Evolutionary conservation across 2,113 vertebrate species (phyloP).

Genomic region (Barnardius zonarius): DNA sequence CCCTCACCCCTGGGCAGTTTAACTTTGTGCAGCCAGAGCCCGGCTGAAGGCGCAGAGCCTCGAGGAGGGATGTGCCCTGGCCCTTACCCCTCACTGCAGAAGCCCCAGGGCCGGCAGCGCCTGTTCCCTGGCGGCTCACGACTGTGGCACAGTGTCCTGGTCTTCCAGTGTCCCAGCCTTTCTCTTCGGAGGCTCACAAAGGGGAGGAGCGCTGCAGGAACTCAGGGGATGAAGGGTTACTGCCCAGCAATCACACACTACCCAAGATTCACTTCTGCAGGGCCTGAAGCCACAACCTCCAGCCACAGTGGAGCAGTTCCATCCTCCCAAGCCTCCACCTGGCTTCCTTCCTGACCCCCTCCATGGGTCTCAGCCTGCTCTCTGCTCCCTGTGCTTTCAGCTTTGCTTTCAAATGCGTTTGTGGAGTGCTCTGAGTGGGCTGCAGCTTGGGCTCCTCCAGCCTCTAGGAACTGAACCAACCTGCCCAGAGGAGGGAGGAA

Average conservation of each 20-base stretch:
- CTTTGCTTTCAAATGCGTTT: background rate
- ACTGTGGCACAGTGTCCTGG: background rate
- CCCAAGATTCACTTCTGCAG: background rate
- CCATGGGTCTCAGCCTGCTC: background rate
- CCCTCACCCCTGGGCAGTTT: background rate
- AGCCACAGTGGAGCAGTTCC: background rate
- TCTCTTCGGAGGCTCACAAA: background rate
- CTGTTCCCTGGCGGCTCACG: background rate
- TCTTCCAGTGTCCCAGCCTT: background rate
- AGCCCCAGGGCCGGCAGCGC: background rate
- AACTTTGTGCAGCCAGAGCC: background rate
- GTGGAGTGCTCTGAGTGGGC: background rate
- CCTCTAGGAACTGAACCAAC: background rate
- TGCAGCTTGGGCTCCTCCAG: rapidly evolving
- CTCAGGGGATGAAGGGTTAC: background rate
- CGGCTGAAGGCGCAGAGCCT: background rate
- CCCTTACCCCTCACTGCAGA: rapidly evolving
- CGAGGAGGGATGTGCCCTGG: background rate
- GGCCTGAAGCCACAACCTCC: background rate
- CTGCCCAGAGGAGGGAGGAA: background rate
- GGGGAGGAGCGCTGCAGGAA: background rate
- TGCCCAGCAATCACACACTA: background rate
- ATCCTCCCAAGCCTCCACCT: background rate
- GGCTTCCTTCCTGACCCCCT: background rate
- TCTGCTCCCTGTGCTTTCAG: background rate